These are phyloP conservation scores for Trachelus tabidus DNA, from an alignment of 2,888 invertebrate genomes.

Conservation along the genomic window DNA sequence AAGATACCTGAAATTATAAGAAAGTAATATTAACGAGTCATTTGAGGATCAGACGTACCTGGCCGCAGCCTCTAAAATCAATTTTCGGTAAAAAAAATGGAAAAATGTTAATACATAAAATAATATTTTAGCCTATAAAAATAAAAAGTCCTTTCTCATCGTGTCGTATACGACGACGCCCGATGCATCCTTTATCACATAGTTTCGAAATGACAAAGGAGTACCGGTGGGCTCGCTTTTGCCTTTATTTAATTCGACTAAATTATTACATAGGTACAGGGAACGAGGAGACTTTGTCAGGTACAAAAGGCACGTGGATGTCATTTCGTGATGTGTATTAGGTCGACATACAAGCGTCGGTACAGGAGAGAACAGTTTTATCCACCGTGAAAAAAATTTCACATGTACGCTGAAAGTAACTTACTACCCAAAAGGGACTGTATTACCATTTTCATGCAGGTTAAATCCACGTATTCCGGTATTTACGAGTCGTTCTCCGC, in stretches of 20 bases:
- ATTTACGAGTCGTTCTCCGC: background rate
- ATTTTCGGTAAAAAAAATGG: too few species aligned
- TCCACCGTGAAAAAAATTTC: background rate
- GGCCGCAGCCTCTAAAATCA: background rate
- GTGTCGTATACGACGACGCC: background rate
- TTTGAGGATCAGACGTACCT: background rate
- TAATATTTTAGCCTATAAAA: background rate
- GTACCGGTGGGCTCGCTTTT: background rate
- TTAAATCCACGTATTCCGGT: background rate
- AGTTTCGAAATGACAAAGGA: background rate
- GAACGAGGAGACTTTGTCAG: background rate
- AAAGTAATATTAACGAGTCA: slow-evolving; percentile 1
- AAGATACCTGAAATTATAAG: slow-evolving; percentile 76
- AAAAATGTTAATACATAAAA: background rate
- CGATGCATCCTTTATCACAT: background rate
- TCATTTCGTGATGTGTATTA: background rate
- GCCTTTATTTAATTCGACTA: background rate
- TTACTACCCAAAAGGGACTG: background rate
- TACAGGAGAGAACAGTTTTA: background rate
- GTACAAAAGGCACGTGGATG: background rate
- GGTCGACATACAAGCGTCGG: background rate
- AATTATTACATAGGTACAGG: background rate
- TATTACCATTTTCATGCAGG: background rate
- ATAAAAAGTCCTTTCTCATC: background rate
- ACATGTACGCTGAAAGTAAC: background rate